Evolutionary conservation across 2,113 vertebrate species (phyloP), one percentile per base, ranked within the genome.

Genomic region (Mus musculus): DNA sequence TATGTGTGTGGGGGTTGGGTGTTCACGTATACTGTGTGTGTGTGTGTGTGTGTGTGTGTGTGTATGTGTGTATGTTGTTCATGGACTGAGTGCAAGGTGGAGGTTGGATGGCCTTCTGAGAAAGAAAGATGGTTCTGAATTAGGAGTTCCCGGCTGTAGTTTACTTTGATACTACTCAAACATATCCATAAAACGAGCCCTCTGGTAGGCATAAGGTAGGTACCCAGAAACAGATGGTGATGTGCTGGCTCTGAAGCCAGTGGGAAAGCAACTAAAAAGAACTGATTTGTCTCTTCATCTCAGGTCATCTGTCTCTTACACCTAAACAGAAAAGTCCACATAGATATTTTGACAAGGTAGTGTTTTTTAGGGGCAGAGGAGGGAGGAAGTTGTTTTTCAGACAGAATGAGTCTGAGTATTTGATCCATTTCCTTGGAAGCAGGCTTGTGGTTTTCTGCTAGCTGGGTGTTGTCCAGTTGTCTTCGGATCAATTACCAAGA

Each of bases 401-500:
- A 93, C 36, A 49, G 11, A 95, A 54, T 2, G 90, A 63, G 39
- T 19, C 22, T 91, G 42, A 93, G n/a, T 63, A 75, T 13, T 65
- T 61, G 52, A 72, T 92, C 30, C 1, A 46, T 72, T 87, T 94
- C 81, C 72, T 90, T 73, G 36, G 82, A 94, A 84, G 78, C 19
- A 75, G 39, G 72, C 46, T 65, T 81, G 56, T 72, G 33, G 56
- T 63, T 12, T 26, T 88, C 89, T 84, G 89, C 89, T 67, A 54
- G 39, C 67, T 82, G 90, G 73, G n/a, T 88, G 8, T 87, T 94
- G 81, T 16, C 69, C 80, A 96, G 1, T 80, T 77, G 7, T 90
- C 90, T 93, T 97, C 52, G 39, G 56, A 86, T 89, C 77, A 88
- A 61, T 95, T 94, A 91, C 1, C 36, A 88, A 86, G 76, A 91